phyloP scores from a whole-genome alignment of 1,140 invertebrate genomes.

The Lepidurus arcticus region DNA sequence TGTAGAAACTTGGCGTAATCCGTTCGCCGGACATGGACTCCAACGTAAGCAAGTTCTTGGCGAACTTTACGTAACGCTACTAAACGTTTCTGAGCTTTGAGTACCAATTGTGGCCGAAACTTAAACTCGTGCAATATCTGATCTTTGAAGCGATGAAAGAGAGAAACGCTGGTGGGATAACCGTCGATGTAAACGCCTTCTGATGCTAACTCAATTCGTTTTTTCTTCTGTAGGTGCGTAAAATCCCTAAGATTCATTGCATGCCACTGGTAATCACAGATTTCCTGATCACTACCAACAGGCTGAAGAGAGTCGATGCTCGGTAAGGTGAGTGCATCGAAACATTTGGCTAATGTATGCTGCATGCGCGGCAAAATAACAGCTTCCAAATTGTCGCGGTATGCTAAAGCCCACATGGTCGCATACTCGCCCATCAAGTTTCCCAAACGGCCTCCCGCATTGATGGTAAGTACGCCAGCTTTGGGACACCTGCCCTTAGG shows the following conservation, averaged over 20 bases:
- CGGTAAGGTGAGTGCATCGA: constrained; percentile 54
- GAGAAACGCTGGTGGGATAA: constrained; percentile 28
- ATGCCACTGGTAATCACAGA: constrained; percentile 27
- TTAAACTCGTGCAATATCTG: constrained; percentile 43
- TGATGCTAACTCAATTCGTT: constrained; percentile 43
- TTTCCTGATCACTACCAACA: not conserved
- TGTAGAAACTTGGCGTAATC: constrained; percentile 56
- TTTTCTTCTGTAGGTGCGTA: constrained; percentile 9
- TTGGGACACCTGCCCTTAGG: constrained; percentile 36
- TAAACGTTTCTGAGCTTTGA: constrained; percentile 28
- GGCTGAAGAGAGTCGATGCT: constrained; percentile 52
- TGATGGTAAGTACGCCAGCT: constrained; percentile 53
- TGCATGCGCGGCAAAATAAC: constrained; percentile 54
- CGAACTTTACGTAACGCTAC: constrained; percentile 17
- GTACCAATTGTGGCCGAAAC: constrained; percentile 29
- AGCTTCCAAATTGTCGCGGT: constrained; percentile 54
- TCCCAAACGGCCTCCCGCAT: constrained; percentile 55
- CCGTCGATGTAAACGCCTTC: constrained; percentile 52
- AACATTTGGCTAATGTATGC: constrained; percentile 50
- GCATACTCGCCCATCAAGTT: constrained; percentile 62
- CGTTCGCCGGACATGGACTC: constrained; percentile 55
- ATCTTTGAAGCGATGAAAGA: constrained; percentile 37
- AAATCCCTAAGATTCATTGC: constrained; percentile 27
- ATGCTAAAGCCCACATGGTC: constrained; percentile 53
- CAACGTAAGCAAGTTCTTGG: constrained; percentile 40